phyloP scores from a whole-genome alignment of 2,888 invertebrate species.

The Ethmia dodecea region DNA sequence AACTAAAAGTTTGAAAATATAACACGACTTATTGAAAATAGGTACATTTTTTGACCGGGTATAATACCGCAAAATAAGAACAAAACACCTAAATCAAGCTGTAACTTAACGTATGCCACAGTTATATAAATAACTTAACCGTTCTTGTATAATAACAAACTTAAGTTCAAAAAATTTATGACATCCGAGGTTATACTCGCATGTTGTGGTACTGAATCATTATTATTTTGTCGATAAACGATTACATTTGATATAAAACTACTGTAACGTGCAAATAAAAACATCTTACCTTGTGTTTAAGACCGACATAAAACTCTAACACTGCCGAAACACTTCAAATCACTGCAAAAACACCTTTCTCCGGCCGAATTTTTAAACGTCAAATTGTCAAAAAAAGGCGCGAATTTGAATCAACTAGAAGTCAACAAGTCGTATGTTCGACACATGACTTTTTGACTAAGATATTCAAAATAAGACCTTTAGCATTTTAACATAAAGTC shows the following conservation, averaged over 20 bases:
- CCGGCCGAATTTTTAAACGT: neutral
- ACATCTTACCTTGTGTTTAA: neutral
- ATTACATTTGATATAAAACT: neutral
- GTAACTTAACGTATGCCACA: neutral
- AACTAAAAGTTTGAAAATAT: neutral
- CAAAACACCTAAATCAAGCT: neutral
- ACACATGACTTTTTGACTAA: neutral
- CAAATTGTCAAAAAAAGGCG: neutral
- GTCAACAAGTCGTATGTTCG: conserved; percentile 1
- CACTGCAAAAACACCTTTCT: neutral
- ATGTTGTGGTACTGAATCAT: neutral
- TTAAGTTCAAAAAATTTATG: neutral
- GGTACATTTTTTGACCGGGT: neutral
- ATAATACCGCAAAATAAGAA: neutral
- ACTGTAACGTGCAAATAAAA: neutral
- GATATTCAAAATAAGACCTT: neutral
- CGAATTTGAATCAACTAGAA: neutral
- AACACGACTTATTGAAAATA: conserved; percentile 1
- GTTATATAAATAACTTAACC: neutral
- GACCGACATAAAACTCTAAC: neutral
- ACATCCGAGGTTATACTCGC: neutral
- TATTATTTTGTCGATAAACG: neutral
- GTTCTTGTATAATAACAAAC: neutral
- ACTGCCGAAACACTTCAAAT: neutral
- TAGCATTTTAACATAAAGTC: neutral